Evolutionary conservation across 2,888 invertebrate species (phyloP).

Genomic region (Aphodius granarius): DNA sequence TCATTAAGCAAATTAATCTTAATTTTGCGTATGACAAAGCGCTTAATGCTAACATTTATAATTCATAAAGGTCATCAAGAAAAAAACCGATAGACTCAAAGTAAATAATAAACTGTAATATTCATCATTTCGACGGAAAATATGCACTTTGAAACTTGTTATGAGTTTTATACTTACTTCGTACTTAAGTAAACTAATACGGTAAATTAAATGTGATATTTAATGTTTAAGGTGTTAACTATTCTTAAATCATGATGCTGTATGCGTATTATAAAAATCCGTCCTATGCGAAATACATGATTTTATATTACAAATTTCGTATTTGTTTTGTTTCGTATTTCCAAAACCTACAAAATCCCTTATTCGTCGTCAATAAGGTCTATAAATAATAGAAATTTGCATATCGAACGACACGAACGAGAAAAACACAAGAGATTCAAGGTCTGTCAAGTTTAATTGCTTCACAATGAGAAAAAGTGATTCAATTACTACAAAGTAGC

Average conservation of each 20-base stretch:
- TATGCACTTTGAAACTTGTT: neutral
- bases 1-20: conserved; percentile 2
- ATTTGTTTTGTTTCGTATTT: neutral
- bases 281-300: neutral
- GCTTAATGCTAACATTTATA: neutral
- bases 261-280: neutral
- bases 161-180: neutral
- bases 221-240: neutral
- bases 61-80: neutral
- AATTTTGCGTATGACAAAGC: neutral
- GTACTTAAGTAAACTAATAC: neutral
- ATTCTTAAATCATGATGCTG: no score
- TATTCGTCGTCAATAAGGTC: neutral
- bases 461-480: neutral
- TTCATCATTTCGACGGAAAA: neutral
- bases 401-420: neutral
- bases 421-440: neutral
- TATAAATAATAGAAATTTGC: neutral
- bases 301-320: neutral
- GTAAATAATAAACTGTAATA: neutral
- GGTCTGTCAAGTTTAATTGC: neutral
- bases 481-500: neutral
- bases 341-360: no score
- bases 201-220: neutral
- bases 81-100: neutral